Evolutionary conservation across 2,888 invertebrate genomes (phyloP), one percentile per base, ranked within the genome.

Genomic region (Cryptocephalus moraei): DNA sequence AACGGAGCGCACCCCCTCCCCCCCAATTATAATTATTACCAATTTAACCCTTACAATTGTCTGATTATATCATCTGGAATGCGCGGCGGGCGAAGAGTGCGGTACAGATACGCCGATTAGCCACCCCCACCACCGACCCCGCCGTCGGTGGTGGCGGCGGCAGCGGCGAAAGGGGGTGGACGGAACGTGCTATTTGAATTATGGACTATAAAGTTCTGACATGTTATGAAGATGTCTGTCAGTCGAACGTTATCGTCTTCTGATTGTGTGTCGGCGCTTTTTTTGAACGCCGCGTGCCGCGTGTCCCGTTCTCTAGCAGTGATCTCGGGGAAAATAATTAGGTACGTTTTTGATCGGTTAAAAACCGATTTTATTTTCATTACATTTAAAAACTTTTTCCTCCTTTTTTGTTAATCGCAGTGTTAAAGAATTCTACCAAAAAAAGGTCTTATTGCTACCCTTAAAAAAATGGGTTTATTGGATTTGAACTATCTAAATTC

Each of bases 181-280:
- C 56, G 59, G 58, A 56, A 57, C 58, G 51, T 52, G 50, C 22
- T 36, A 36, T 59, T 56, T 52, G 59, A 61, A 60, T 60, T 61
- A 60, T 62, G 57, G 58, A 22, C 60, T 62, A 64, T 64, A 64
- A 64, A 64, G 61, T 59, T 59, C 59, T 59, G 62, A 62, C 61
- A 61, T 62, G 60, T 61, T 57, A 59, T 61, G 56, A 61, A 61
- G 61, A 60, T 55, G 56, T 54, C 61, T 56, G 59, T 62, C 62
- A 62, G 62, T 61, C 52, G 55, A 49, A 54, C 55, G 49, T 49
- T 56, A 52, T 41, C 55, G 54, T 39, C 55, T 54, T 56, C 54
- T 55, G 54, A 53, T 56, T 55, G 58, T 45, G 55, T 39, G 12
- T 36, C 22, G 22, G 22, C 22, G 22, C 22, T 4, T 22, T 22